These are phyloP conservation scores for Macrobrachium rosenbergii DNA, from an alignment of 1,140 invertebrate species.

Conservation along the genomic window DNA sequence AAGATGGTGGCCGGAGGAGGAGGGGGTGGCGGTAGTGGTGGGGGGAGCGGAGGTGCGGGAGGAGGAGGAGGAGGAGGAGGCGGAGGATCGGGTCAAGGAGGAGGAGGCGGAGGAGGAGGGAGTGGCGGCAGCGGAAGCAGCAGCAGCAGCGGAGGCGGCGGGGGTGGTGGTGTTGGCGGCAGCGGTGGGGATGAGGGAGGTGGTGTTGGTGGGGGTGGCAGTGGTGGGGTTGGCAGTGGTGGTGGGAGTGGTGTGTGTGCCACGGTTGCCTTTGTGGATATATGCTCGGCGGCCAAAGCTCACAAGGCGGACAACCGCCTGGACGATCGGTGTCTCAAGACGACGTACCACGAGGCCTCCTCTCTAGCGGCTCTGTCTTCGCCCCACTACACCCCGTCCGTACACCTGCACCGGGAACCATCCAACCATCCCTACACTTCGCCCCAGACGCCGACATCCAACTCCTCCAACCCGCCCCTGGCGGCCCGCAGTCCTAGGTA, in stretches of 20 bases:
- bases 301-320: slow-evolving; percentile 90
- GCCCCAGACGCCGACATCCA: slow-evolving; percentile 36
- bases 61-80: slow-evolving; percentile 68
- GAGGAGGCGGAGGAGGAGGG: slow-evolving; percentile 71
- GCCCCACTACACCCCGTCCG: slow-evolving; percentile 58
- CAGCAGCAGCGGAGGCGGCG: too few relatives aligned
- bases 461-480: slow-evolving; percentile 41
- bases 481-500: slow-evolving; percentile 54
- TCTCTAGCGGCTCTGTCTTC: slow-evolving; percentile 71
- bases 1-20: slow-evolving; percentile 70
- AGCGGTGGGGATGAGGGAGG: slow-evolving; percentile 70
- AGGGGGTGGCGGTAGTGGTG: slow-evolving; percentile 68
- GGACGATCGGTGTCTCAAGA: slow-evolving; percentile 86
- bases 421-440: slow-evolving; percentile 47
- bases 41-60: slow-evolving; percentile 68
- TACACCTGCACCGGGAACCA: slow-evolving; percentile 50
- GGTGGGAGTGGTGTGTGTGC: slow-evolving; percentile 75
- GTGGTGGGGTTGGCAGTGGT: slow-evolving; percentile 67
- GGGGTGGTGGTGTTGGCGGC: slow-evolving; percentile 69
- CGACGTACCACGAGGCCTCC: slow-evolving; percentile 92
- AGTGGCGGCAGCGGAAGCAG: slow-evolving; percentile 45
- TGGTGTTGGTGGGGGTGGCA: slow-evolving; percentile 70
- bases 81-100: slow-evolving; percentile 68
- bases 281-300: slow-evolving; percentile 94
- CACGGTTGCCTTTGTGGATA: slow-evolving; percentile 96